Evolutionary conservation across 2,888 invertebrate genomes (phyloP), one percentile per base, ranked within the genome.

Genomic region (Aplocera efformata): DNA sequence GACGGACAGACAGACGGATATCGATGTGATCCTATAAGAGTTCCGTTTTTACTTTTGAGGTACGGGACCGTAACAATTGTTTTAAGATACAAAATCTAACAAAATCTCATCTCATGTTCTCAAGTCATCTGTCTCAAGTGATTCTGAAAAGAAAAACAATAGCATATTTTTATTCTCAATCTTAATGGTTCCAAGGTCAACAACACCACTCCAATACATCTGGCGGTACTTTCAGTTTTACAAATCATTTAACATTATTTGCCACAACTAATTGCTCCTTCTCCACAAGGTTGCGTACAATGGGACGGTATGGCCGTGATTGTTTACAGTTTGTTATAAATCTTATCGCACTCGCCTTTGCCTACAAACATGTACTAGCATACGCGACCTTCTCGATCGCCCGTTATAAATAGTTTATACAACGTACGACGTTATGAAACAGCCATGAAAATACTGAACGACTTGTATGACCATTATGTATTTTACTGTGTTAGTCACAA

Each of bases 281-380:
- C 53, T 42, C 56, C 42, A 50, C 65, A 65, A 70, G 64, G 64
- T 63, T 58, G 62, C 45, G 40, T 56, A 27, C 50, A 48, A 62
- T 60, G 57, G 60, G 58, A 60, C 60, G 38, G 54, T 56, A 50
- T 53, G 66, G 44, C 67, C 65, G 50, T 63, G 63, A 66, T 67
- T 62, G 60, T 65, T 68, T 61, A 64, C 60, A 58, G 62, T 61
- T 62, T 55, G 55, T 57, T 58, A 63, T 70, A 71, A 72, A 68
- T 67, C 64, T 72, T 71, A 71, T 68, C 67, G 60, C 49, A 53
- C 55, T 52, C 36, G 42, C 56, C 56, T 56, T 53, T 58, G 50
- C 50, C 35, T 53, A 48, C 51, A 40, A 48, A 47, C 41, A 56
- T 17, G 45, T 58, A 21, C 17, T 10, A 30, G 50, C 47, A 59